These are phyloP conservation scores for Trisateles emortualis DNA, from an alignment of 2,888 invertebrate species.

Conservation along the genomic window DNA sequence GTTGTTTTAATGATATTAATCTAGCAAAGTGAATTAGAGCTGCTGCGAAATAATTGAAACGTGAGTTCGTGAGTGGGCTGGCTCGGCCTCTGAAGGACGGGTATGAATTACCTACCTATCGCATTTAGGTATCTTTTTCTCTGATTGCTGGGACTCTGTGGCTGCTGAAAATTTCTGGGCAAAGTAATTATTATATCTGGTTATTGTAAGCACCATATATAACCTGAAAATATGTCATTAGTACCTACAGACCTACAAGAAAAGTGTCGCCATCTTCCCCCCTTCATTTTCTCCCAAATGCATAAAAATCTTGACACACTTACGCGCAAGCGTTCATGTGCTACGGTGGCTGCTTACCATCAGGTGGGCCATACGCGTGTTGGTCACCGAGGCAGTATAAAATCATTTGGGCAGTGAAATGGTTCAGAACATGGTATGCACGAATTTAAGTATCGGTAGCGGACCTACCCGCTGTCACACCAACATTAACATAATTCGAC, in stretches of 20 bases:
- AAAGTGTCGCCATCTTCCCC: too few relatives aligned
- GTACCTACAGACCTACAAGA: too few relatives aligned
- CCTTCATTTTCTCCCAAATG: too few relatives aligned
- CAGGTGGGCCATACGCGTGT: too few relatives aligned
- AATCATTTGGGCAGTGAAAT: slow-evolving; percentile 31
- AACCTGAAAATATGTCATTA: too few relatives aligned
- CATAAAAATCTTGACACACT: too few relatives aligned
- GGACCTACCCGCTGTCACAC: slow-evolving; percentile 72
- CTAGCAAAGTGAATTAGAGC: slow-evolving; percentile 29
- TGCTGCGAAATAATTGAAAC: slow-evolving; percentile 62
- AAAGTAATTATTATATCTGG: slow-evolving; percentile 2
- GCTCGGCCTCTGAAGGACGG: slow-evolving; percentile 55
- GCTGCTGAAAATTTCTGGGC: slow-evolving; percentile 4
- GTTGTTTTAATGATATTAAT: too few relatives aligned
- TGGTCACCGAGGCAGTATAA: slow-evolving; percentile 23
- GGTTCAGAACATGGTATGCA: slow-evolving; percentile 44
- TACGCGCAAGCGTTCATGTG: too few relatives aligned
- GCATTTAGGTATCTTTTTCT: slow-evolving; percentile 31
- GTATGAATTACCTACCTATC: slow-evolving; percentile 61
- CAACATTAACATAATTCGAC: slow-evolving; percentile 82
- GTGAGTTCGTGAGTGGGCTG: slow-evolving; percentile 46
- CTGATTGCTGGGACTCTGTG: slow-evolving; percentile 20
- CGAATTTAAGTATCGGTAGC: slow-evolving; percentile 81
- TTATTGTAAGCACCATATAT: too few relatives aligned
- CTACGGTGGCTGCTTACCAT: too few relatives aligned